A percentile compares a stretch with the other conserved stretches of the same genome.
Evolutionary conservation across 2,797 vertebrate genomes (phyloP).

Genomic region (Botia kubotai): DNA sequence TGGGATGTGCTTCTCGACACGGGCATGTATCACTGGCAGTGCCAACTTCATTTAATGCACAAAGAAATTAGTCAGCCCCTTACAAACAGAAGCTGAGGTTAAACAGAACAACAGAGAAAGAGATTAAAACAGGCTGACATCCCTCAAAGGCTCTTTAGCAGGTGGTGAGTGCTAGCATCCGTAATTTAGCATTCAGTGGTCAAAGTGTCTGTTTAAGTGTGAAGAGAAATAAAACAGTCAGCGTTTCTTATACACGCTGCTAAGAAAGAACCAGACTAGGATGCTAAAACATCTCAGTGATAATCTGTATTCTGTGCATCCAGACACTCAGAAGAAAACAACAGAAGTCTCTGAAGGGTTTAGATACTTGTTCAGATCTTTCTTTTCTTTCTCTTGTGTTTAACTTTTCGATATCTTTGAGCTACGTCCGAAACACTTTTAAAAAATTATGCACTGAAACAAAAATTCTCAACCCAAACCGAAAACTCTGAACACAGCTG

Average conservation of each 20-base stretch:
- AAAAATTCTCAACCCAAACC: neutral
- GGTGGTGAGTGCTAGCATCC: slow-evolving; percentile 62
- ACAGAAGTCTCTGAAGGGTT: slow-evolving; percentile 55
- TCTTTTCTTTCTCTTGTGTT: slow-evolving; percentile 10
- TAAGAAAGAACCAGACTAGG: slow-evolving; percentile 21
- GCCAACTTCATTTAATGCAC: slow-evolving; percentile 66
- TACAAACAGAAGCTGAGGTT: slow-evolving; percentile 67
- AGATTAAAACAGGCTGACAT: slow-evolving; percentile 64
- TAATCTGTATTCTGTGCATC: slow-evolving; percentile 49
- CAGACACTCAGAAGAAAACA: slow-evolving; percentile 53
- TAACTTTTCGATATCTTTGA: slow-evolving; percentile 69
- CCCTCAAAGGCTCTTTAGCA: slow-evolving; percentile 63
- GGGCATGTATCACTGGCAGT: slow-evolving; percentile 62
- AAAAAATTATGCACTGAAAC: slow-evolving; percentile 28
- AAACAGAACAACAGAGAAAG: slow-evolving; percentile 54
- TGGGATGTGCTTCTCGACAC: slow-evolving; percentile 67
- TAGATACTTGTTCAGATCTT: slow-evolving; percentile 64
- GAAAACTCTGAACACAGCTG: neutral
- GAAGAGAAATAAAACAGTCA: slow-evolving; percentile 60
- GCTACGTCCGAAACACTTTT: slow-evolving; percentile 63
- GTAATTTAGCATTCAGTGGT: slow-evolving; percentile 76
- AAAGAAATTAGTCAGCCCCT: slow-evolving; percentile 67
- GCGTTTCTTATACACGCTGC: slow-evolving; percentile 63
- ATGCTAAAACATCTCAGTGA: slow-evolving; percentile 62
- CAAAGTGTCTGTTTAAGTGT: slow-evolving; percentile 67